A percentile compares a stretch with the other conserved stretches of the same genome.
These are phyloP conservation scores for Euura lappo DNA, from an alignment of 1,140 invertebrate genomes.

Conservation along the genomic window DNA sequence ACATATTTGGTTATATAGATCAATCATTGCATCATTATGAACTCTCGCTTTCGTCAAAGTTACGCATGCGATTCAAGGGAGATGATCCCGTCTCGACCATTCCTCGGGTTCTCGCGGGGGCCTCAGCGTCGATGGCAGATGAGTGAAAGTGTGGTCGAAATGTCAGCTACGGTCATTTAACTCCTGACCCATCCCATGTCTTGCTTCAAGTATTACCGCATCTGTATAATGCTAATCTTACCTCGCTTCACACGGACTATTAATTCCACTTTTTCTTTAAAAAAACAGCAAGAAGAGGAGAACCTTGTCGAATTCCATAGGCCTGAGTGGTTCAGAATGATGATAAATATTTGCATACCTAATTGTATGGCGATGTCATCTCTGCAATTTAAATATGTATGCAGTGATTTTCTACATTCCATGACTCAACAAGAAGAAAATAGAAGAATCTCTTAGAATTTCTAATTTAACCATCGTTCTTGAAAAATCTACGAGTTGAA, in stretches of 20 bases:
- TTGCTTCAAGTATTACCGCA: slow-evolving; percentile 9
- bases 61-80: not conserved
- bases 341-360: no score
- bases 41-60: not conserved
- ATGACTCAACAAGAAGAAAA: no score
- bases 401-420: no score
- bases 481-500: not conserved
- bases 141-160: slow-evolving; percentile 61
- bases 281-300: no score
- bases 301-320: no score
- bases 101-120: not conserved
- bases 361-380: no score
- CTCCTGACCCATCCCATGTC: slow-evolving; percentile 50
- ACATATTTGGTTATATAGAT: no score
- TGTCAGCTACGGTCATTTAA: slow-evolving; percentile 59
- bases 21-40: no score
- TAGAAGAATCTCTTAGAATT: no score
- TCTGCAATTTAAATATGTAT: no score
- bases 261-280: not conserved
- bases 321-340: no score
- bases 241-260: not conserved
- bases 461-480: no score
- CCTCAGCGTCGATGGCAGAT: slow-evolving; percentile 34
- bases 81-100: not conserved
- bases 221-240: not conserved